phyloP scores from a whole-genome alignment of 2,797 vertebrate species.

The Sebastes minor region DNA sequence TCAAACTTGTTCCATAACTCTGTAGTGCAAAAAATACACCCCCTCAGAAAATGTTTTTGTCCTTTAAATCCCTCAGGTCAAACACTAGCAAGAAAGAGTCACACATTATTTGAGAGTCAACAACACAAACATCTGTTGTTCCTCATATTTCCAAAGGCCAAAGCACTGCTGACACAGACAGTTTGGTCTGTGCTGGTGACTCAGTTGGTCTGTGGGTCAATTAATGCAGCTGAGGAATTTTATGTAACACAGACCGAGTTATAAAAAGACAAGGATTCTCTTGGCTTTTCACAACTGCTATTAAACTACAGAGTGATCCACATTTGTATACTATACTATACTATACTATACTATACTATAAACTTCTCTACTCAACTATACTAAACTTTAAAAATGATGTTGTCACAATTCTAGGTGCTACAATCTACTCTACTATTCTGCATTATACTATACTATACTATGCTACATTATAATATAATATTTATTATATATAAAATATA shows the following conservation, averaged over 20 bases:
- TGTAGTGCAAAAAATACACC: background rate
- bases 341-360: background rate
- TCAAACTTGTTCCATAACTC: background rate
- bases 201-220: background rate
- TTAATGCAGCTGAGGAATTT: slow-evolving; percentile 12
- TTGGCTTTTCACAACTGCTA: slow-evolving; percentile 2
- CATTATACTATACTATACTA: background rate
- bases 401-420: too few relatives aligned
- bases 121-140: slow-evolving; percentile 26
- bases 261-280: slow-evolving; percentile 29
- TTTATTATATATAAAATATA: background rate
- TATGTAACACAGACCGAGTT: slow-evolving; percentile 9
- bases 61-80: background rate
- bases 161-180: slow-evolving; percentile 1
- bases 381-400: background rate
- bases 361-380: background rate
- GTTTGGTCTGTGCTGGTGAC: background rate
- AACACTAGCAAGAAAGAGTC: background rate
- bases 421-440: too few relatives aligned
- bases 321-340: background rate
- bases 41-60: background rate
- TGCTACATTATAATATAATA: too few relatives aligned
- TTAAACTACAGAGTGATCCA: background rate
- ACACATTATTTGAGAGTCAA: slow-evolving; percentile 1
- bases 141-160: slow-evolving; percentile 14